Conservation (phyloP, 2,888 invertebrate genomes). For the Synanthedon myopaeformis region DNA sequence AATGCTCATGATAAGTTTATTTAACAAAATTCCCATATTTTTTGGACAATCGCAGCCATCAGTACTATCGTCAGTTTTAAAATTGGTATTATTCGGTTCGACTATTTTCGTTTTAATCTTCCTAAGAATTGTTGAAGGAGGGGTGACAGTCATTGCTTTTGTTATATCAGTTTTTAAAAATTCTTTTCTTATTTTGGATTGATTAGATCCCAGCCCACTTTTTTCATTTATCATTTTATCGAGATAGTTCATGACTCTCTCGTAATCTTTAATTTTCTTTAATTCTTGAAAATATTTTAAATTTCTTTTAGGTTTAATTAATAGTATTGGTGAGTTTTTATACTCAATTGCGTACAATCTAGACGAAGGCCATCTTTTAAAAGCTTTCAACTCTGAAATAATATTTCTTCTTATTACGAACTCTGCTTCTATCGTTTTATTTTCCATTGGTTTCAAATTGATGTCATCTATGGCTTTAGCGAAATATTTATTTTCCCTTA, state of each 20-base stretch:
- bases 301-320: conserved; percentile 31
- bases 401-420: conserved; percentile 24
- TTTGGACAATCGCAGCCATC: conserved; percentile 29
- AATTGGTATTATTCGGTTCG: conserved; percentile 1
- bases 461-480: conserved; percentile 34
- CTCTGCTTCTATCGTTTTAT: conserved; percentile 21
- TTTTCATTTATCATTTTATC: conserved; percentile 46
- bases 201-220: conserved; percentile 19
- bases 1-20: conserved; percentile 24
- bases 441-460: conserved; percentile 18
- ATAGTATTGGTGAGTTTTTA: conserved; percentile 34
- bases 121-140: conserved; percentile 3
- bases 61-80: conserved; percentile 3
- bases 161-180: conserved; percentile 9
- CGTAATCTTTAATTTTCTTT: conserved; percentile 43
- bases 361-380: conserved; percentile 28
- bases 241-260: conserved; percentile 43
- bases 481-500: conserved; percentile 35
- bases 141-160: conserved; percentile 5
- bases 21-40: conserved; percentile 19
- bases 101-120: neutral
- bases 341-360: conserved; percentile 31
- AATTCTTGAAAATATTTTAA: conserved; percentile 46
- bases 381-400: conserved; percentile 26
- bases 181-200: conserved; percentile 15